A percentile compares a stretch with the other conserved stretches of the same genome.
These are phyloP conservation scores for Mesorhabditis sp. DNA, from an alignment of 2,888 invertebrate genomes.

Conservation along the genomic window DNA sequence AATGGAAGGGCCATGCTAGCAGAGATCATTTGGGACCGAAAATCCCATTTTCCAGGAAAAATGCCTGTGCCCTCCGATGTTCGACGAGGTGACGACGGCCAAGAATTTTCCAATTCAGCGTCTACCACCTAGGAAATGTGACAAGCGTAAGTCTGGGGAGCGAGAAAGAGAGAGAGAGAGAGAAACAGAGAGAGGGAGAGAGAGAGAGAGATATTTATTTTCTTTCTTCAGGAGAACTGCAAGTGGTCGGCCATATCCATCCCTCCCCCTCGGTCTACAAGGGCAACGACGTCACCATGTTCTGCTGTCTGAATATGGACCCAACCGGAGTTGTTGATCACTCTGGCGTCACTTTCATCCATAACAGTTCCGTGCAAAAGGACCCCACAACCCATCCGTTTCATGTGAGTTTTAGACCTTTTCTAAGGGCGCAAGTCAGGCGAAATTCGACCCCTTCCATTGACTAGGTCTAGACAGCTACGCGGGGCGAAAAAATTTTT, in stretches of 20 bases:
- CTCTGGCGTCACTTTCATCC: slow-evolving; percentile 31
- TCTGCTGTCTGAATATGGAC: slow-evolving; percentile 55
- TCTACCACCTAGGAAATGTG: slow-evolving; percentile 50
- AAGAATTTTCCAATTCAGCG: slow-evolving; percentile 30
- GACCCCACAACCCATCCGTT: slow-evolving; percentile 52
- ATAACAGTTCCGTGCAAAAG: slow-evolving; percentile 48
- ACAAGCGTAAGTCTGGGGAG: slow-evolving; percentile 36
- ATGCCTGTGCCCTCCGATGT: slow-evolving; percentile 54
- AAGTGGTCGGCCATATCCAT: slow-evolving; percentile 36
- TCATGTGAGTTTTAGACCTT: slow-evolving; percentile 21
- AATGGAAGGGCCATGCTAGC: no score
- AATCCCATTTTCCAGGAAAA: slow-evolving; percentile 28
- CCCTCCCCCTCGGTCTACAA: slow-evolving; percentile 47
- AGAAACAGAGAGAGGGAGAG: no score
- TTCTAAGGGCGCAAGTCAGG: no score
- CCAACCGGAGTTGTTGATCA: slow-evolving; percentile 45
- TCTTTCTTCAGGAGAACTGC: slow-evolving; percentile 41
- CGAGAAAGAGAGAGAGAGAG: no score
- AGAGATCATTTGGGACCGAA: no score
- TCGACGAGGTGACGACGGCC: slow-evolving; percentile 35
- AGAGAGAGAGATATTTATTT: not conserved
- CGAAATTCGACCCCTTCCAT: no score
- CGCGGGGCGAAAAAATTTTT: no score
- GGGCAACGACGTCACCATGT: slow-evolving; percentile 47
- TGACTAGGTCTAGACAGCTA: no score